These are phyloP conservation scores for Catagonus wagneri DNA, from an alignment of 2,113 vertebrate genomes.

Conservation along the genomic window DNA sequence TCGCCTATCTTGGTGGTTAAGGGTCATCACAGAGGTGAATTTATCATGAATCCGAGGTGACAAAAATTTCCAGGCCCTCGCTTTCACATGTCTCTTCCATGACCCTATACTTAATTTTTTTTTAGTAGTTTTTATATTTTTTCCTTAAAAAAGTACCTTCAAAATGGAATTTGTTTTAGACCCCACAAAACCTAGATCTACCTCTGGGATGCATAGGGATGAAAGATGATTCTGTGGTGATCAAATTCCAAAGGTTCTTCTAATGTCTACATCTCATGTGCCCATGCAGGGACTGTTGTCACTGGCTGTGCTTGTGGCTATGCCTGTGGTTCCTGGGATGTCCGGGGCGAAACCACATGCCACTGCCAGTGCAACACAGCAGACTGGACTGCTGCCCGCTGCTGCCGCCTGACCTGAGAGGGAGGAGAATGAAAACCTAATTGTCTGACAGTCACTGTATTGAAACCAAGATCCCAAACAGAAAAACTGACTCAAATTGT, in stretches of 20 bases:
- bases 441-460: neutral
- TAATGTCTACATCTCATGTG: neutral
- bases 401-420: neutral
- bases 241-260: neutral
- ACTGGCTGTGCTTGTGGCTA: conserved; percentile 64
- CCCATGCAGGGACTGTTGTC: neutral
- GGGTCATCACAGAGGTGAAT: neutral
- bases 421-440: neutral
- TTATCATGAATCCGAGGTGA: neutral
- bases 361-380: conserved; percentile 51
- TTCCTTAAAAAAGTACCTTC: neutral
- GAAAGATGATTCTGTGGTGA: neutral
- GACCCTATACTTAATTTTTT: neutral
- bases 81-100: neutral
- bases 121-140: neutral
- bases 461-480: neutral
- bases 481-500: neutral
- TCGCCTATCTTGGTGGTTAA: neutral
- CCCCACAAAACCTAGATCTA: neutral
- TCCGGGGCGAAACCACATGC: neutral
- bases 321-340: conserved; percentile 66
- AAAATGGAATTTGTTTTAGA: neutral
- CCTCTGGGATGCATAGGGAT: neutral
- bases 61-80: neutral
- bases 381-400: conserved; percentile 55